Conservation (phyloP, 2,113 vertebrate genomes). For the Pelodiscus sinensis region DNA sequence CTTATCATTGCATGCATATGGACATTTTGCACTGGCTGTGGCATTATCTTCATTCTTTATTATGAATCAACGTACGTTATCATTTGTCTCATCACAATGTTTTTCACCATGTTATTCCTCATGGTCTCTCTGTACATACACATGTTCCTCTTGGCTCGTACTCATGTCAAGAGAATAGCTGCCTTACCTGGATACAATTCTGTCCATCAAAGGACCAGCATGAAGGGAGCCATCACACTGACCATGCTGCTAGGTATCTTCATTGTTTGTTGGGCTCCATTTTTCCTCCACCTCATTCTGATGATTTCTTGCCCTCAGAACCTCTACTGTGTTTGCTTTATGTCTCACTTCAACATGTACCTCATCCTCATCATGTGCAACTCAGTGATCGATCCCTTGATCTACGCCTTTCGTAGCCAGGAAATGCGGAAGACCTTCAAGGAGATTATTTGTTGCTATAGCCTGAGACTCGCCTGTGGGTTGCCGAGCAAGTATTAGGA, state of each 20-base stretch:
- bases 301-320: constrained; percentile 95
- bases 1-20: constrained; percentile 91
- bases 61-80: constrained; percentile 91
- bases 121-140: constrained; percentile 96
- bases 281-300: constrained; percentile 95
- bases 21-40: constrained; percentile 92
- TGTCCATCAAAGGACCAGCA: constrained; percentile 86
- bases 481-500: constrained; percentile 82
- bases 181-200: constrained; percentile 85
- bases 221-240: constrained; percentile 92
- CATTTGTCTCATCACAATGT: constrained; percentile 94
- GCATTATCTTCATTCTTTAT: constrained; percentile 94
- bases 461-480: constrained; percentile 76
- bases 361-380: constrained; percentile 98
- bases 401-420: constrained; percentile 94
- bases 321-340: constrained; percentile 95
- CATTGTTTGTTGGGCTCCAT: constrained; percentile 94
- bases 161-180: constrained; percentile 91
- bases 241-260: constrained; percentile 94
- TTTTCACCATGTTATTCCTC: constrained; percentile 93
- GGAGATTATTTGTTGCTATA: constrained; percentile 90
- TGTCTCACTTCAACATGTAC: constrained; percentile 98
- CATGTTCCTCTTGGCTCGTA: constrained; percentile 94
- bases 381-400: constrained; percentile 93
- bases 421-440: constrained; percentile 97